Percentiles rank a stretch among this genome's conserved stretches.
Conservation (phyloP, 2,113 vertebrate species). For the Notarius lentiginosus region DNA sequence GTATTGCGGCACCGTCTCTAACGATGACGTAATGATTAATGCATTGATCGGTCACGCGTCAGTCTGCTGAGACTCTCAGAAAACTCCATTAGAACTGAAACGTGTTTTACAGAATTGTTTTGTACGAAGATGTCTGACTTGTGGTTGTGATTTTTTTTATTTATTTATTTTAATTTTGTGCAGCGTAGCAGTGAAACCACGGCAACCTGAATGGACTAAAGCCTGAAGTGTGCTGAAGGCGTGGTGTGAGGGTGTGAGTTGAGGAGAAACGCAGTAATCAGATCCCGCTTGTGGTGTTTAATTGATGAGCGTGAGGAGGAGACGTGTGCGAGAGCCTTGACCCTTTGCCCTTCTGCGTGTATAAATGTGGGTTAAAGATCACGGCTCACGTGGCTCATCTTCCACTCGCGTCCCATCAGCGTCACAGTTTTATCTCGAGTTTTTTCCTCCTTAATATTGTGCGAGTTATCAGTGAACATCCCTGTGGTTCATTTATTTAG, state of each 20-base stretch:
- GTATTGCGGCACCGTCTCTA: too few relatives aligned
- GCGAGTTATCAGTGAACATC: background rate
- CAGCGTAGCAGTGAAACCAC: background rate
- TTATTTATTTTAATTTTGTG: background rate
- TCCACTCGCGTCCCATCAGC: background rate
- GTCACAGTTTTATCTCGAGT: background rate
- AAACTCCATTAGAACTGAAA: background rate
- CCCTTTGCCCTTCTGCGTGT: background rate
- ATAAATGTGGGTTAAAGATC: background rate
- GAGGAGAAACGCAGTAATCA: background rate
- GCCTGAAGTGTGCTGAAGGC: background rate
- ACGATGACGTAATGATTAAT: too few relatives aligned
- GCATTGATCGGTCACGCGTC: too few relatives aligned
- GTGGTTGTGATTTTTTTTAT: background rate
- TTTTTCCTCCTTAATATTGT: background rate
- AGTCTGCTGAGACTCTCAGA: too few relatives aligned
- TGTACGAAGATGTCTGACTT: background rate
- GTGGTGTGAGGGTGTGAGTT: background rate
- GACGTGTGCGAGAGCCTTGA: background rate
- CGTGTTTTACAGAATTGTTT: background rate
- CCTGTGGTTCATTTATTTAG: too few relatives aligned
- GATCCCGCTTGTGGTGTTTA: slow-evolving; percentile 3
- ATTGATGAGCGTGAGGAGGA: slow-evolving; percentile 25
- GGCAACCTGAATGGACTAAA: background rate
- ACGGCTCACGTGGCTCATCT: background rate